Evolutionary conservation across 2,797 vertebrate species (phyloP).

Genomic region (Masticophis lateralis): DNA sequence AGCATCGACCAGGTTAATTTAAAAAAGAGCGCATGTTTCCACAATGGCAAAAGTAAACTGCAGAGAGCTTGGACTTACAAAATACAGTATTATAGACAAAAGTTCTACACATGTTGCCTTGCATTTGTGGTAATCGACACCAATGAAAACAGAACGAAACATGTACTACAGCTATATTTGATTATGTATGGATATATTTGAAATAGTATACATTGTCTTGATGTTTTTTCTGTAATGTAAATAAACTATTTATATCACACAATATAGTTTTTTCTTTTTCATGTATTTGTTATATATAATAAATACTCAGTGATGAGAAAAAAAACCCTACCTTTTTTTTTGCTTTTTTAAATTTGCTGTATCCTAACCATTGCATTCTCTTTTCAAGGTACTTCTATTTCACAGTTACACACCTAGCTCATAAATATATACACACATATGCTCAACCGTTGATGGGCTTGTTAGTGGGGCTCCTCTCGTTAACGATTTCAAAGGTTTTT

Average conservation of each 20-base stretch:
- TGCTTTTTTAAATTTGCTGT: slow-evolving; percentile 76
- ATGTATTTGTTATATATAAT: slow-evolving; percentile 87
- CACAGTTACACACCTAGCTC: background rate
- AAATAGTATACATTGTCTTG: slow-evolving; percentile 99
- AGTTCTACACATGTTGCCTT: slow-evolving; percentile 98
- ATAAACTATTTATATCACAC: slow-evolving; percentile 99
- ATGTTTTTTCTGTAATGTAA: slow-evolving; percentile 99
- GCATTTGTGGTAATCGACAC: slow-evolving; percentile 99
- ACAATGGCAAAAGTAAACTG: slow-evolving; percentile 74
- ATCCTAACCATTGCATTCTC: slow-evolving; percentile 67
- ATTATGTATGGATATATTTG: slow-evolving; percentile 99
- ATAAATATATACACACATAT: background rate
- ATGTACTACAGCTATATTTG: slow-evolving; percentile 96
- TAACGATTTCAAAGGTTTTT: background rate
- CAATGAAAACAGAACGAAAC: slow-evolving; percentile 80
- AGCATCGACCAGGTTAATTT: slow-evolving; percentile 98
- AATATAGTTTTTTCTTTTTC: slow-evolving; percentile 86
- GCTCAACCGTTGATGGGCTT: background rate
- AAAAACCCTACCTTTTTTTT: slow-evolving; percentile 42
- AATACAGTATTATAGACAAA: slow-evolving; percentile 79
- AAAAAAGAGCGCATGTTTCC: slow-evolving; percentile 81
- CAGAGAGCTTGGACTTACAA: slow-evolving; percentile 73
- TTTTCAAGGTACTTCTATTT: slow-evolving; percentile 9
- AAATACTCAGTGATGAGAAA: slow-evolving; percentile 83
- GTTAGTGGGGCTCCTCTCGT: background rate